Percentiles rank a stretch among this genome's conserved stretches.
Conservation (phyloP, 2,113 vertebrate species). For the Setophaga kirtlandii region DNA sequence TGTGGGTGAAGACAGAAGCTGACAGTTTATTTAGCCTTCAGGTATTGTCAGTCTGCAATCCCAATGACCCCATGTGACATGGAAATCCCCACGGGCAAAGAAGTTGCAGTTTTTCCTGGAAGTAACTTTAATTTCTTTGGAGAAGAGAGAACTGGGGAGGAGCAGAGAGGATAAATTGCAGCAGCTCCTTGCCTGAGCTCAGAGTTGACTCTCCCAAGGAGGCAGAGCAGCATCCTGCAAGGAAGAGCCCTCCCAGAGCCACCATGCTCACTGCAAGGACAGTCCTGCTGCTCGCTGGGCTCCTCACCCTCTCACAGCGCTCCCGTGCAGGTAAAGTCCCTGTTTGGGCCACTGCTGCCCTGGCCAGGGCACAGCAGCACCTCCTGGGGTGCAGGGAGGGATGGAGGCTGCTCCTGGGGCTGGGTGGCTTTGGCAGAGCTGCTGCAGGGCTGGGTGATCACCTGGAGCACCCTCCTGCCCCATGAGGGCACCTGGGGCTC, state of each 20-base stretch:
- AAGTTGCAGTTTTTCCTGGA: background rate
- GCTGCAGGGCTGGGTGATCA: background rate
- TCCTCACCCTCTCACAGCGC: background rate
- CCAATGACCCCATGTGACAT: background rate
- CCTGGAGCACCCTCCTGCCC: background rate
- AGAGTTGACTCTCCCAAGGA: rapidly evolving
- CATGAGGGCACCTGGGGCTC: rapidly evolving
- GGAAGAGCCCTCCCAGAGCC: background rate
- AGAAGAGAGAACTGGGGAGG: background rate
- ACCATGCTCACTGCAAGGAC: background rate
- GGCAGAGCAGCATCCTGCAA: background rate
- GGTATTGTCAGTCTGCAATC: background rate
- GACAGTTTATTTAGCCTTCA: background rate
- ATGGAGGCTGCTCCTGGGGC: background rate
- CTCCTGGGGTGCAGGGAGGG: background rate
- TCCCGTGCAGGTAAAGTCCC: background rate
- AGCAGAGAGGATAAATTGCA: background rate
- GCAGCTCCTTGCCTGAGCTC: background rate
- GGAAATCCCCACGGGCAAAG: background rate
- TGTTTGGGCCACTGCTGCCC: rapidly evolving
- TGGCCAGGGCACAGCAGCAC: background rate
- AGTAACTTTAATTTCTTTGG: background rate
- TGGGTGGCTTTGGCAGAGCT: background rate
- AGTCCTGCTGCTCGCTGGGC: background rate
- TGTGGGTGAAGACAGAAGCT: background rate